phyloP scores from a whole-genome alignment of 2,797 vertebrate genomes.

The Cyclura pinguis region DNA sequence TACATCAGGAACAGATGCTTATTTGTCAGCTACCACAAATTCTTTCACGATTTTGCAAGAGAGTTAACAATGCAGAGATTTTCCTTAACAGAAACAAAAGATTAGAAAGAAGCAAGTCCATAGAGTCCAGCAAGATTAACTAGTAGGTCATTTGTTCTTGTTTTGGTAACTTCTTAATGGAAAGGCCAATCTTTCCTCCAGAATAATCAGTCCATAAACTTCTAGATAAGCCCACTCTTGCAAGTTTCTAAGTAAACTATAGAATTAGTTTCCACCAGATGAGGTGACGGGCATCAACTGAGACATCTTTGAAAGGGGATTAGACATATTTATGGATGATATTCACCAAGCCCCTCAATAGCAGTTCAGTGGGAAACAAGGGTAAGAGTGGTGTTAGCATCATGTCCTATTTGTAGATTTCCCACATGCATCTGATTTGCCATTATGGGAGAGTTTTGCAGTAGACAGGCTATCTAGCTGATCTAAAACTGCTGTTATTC shows the following conservation, averaged over 20 bases:
- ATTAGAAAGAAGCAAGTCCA: not conserved
- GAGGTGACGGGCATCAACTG: not conserved
- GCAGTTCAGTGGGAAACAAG: not conserved
- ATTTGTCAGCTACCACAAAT: not conserved
- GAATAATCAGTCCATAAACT: not conserved
- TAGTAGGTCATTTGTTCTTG: not conserved
- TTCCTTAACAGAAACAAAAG: not conserved
- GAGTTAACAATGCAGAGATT: not conserved
- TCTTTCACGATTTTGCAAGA: not conserved
- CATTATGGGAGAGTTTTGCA: not conserved
- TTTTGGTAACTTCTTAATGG: not conserved
- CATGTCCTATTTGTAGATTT: not conserved
- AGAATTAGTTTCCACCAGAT: not conserved
- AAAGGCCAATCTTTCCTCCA: not conserved
- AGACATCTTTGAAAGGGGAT: not conserved
- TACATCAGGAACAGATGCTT: not conserved
- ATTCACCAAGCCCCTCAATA: not conserved
- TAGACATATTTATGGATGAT: not conserved
- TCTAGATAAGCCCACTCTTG: not conserved
- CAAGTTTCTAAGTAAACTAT: not conserved
- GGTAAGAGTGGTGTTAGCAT: not conserved
- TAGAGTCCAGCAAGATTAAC: slow-evolving; percentile 4
- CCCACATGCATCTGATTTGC: not conserved
- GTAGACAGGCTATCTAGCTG: not conserved
- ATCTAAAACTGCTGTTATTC: not conserved